Evolutionary conservation across 2,888 invertebrate genomes (phyloP), one percentile per base, ranked within the genome.

Genomic region (Seira musarum): DNA sequence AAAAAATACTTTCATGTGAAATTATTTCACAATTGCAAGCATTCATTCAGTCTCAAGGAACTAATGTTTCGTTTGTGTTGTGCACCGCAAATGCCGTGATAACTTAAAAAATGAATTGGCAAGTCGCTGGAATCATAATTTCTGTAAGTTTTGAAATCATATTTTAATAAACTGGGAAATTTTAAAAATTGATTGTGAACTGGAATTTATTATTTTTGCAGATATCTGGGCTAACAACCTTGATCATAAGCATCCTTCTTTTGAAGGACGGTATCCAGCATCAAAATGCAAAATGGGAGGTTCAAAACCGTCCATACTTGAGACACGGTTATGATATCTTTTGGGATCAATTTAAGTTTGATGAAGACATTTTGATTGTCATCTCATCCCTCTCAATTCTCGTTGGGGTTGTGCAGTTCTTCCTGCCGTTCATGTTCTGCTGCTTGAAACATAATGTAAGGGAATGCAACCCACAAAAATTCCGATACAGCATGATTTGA

Each of bases 291-390:
- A 68, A 82, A 71, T 78, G 77, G 72, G 78, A 82, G 46, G 64
- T 82, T 3, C 81, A 82, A 24, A 74, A 82, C 40, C 22, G 75
- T 2, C 77, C 73, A 1, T 78, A 82, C n/a, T 35, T 79, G 1
- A 65, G 78, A 53, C 40, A 72, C 24, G 76, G 79, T 0, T 74
- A 82, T 63, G 81, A 84, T 49, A 67, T 72, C 19, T 84, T 82
- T 25, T 84, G 80, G 75, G 82, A 84, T 40, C 82, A 82, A 25
- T 78, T 84, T 46, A 82, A 80, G 25, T 84, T 84, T 46, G 80
- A 78, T 10, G 82, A 82, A 35, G 82, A 84, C 57, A 79, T 82
- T 25, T 53, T 84, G 13, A 70, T 82, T 53, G 80, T 84, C 6
- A 75, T 84, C 13, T 46, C 81, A 0, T 78, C 82, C 17, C n/a